phyloP scores from a whole-genome alignment of 2,797 vertebrate species.

The Coluber constrictor region DNA sequence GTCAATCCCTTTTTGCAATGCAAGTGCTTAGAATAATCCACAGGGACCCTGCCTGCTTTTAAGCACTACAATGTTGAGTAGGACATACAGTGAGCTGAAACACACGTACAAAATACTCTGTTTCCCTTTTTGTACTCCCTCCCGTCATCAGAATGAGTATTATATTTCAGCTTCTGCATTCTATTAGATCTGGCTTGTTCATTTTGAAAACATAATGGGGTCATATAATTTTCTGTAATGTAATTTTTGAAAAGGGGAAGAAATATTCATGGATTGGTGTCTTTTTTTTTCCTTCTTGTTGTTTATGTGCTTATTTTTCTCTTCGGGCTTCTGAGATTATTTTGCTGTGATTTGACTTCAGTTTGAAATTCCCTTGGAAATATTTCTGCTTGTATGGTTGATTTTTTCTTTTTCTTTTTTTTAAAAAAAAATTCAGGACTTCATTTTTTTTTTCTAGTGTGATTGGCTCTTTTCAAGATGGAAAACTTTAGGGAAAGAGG shows the following conservation, averaged over 20 bases:
- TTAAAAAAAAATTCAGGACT: no score
- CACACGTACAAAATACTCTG: background rate
- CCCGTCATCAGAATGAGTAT: background rate
- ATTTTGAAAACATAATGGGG: background rate
- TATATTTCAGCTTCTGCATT: background rate
- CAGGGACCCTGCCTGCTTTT: background rate
- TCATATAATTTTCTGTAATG: background rate
- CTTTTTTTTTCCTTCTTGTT: background rate
- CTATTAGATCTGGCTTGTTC: background rate
- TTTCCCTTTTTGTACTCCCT: background rate
- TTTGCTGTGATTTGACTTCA: conserved; percentile 2
- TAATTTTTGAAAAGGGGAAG: background rate
- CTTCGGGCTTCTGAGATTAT: background rate
- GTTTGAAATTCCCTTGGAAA: conserved; percentile 3
- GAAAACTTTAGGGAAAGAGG: background rate
- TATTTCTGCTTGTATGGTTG: background rate
- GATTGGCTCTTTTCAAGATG: background rate
- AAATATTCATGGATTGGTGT: background rate
- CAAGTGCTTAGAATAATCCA: background rate
- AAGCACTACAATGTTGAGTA: background rate
- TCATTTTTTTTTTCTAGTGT: background rate
- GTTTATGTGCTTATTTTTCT: conserved; percentile 7
- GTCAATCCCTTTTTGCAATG: background rate
- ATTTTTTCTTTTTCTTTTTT: background rate
- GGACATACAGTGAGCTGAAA: background rate